A percentile compares a stretch with the other conserved stretches of the same genome.
Conservation (phyloP, 2,113 vertebrate species). For the Otis tarda region DNA sequence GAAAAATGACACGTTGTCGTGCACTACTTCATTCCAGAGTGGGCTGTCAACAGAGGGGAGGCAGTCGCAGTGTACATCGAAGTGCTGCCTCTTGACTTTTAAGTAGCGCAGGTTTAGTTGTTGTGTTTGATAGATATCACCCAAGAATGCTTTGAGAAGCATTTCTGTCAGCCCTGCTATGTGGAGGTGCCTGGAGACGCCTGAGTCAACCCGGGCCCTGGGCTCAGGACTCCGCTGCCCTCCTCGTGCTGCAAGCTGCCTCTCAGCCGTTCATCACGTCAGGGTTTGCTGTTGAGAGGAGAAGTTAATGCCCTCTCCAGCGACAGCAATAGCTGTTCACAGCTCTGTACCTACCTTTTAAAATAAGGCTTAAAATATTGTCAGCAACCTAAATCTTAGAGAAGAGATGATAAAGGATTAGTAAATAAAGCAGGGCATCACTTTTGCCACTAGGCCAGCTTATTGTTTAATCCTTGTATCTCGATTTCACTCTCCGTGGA, state of each 20-base stretch:
- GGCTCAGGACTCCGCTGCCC: neutral
- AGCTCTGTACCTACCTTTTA: neutral
- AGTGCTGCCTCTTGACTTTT: neutral
- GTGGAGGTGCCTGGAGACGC: neutral
- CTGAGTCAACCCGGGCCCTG: neutral
- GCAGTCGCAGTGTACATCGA: fast-evolving
- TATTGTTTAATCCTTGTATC: neutral
- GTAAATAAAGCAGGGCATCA: neutral
- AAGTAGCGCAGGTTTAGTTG: neutral
- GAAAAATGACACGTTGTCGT: fast-evolving
- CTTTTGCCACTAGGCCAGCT: neutral
- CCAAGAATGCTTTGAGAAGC: neutral
- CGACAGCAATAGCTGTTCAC: fast-evolving
- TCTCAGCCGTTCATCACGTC: too few relatives aligned
- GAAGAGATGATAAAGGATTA: neutral
- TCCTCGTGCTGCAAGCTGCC: neutral
- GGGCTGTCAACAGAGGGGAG: neutral
- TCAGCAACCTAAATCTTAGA: neutral
- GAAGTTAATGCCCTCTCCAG: fast-evolving
- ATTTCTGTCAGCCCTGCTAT: neutral
- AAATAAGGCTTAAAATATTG: neutral
- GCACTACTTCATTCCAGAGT: neutral
- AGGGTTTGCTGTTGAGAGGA: neutral
- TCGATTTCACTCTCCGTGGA: neutral
- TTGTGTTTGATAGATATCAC: neutral